Conservation (phyloP, 1,140 invertebrate genomes). For the Drosophila rufa region DNA sequence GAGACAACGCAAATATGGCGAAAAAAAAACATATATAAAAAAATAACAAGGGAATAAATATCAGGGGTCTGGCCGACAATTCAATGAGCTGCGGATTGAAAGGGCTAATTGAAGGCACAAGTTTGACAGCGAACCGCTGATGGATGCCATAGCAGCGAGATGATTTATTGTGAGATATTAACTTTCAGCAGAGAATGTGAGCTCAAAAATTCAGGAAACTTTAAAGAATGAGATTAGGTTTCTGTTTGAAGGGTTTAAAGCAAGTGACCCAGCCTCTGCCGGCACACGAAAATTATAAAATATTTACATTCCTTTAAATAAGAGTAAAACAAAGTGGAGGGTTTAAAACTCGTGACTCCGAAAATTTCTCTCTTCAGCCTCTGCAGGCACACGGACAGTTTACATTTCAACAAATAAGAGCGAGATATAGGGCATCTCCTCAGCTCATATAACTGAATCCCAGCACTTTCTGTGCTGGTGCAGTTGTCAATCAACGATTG, state of each 20-base stretch:
- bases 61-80: slow-evolving; percentile 25
- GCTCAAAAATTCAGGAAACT: too few species aligned
- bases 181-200: background rate
- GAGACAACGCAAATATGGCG: slow-evolving; percentile 64
- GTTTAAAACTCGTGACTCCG: background rate
- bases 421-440: background rate
- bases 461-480: background rate
- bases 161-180: slow-evolving; percentile 5
- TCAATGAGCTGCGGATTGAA: slow-evolving; percentile 40
- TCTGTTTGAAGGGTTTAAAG: too few species aligned
- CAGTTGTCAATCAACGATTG: slow-evolving; percentile 32
- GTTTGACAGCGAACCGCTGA: slow-evolving; percentile 3
- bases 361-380: too few species aligned
- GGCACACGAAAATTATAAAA: too few species aligned
- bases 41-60: background rate
- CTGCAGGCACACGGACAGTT: too few species aligned
- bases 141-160: slow-evolving; percentile 5
- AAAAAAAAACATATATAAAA: slow-evolving; percentile 7
- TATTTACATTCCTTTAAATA: too few species aligned
- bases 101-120: slow-evolving; percentile 36
- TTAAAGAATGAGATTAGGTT: too few species aligned
- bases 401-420: too few species aligned
- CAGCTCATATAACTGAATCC: background rate
- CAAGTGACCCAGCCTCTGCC: too few species aligned
- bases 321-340: too few species aligned